Evolutionary conservation across 2,888 invertebrate genomes (phyloP).

Genomic region (Plagiodera versicolora): DNA sequence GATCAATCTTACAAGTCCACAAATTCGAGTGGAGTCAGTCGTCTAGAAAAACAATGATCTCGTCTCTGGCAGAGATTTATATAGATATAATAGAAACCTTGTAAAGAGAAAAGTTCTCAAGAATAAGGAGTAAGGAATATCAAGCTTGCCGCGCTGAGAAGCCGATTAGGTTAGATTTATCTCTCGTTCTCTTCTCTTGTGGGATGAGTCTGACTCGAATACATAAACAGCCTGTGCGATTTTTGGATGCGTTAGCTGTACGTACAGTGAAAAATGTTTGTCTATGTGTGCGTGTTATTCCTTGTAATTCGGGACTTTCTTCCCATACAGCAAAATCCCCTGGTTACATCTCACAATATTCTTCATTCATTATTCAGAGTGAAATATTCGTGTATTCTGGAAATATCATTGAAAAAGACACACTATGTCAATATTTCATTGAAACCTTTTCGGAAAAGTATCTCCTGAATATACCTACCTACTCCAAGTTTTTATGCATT

Average conservation of each 20-base stretch:
- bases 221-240: slow-evolving; percentile 35
- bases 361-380: no score
- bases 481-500: no score
- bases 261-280: background rate
- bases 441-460: no score
- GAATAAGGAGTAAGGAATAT: background rate
- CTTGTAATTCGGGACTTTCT: background rate
- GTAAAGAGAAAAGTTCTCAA: slow-evolving; percentile 42
- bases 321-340: no score
- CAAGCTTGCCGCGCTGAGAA: slow-evolving; percentile 17
- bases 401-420: no score
- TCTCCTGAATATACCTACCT: no score
- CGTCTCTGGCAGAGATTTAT: slow-evolving; percentile 41
- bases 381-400: no score
- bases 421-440: no score
- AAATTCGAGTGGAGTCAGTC: background rate
- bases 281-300: background rate
- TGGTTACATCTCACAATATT: background rate
- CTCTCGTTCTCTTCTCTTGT: slow-evolving; percentile 42
- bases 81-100: slow-evolving; percentile 42
- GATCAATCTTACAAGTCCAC: no score
- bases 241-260: background rate
- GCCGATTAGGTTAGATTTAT: slow-evolving; percentile 49
- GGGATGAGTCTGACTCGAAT: slow-evolving; percentile 43
- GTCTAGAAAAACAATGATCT: background rate